Evolutionary conservation across 2,797 vertebrate genomes (phyloP).

Genomic region (Champsocephalus esox): DNA sequence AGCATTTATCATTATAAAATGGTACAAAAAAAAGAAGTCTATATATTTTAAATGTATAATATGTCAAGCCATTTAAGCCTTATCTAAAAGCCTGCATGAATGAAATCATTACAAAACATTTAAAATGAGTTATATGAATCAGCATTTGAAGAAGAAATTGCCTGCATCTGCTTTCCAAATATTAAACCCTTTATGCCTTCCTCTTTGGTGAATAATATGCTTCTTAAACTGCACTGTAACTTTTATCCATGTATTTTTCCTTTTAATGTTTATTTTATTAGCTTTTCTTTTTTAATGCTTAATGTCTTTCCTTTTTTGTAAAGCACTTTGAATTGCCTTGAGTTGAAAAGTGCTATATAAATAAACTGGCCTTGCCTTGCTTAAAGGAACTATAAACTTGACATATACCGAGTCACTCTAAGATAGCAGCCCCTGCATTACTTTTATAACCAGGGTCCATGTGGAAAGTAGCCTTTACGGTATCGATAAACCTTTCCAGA

Average conservation of each 20-base stretch:
- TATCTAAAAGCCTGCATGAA: constrained; percentile 8
- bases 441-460: constrained; percentile 27
- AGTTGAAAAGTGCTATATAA: no score
- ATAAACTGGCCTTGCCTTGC: no score
- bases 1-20: not conserved
- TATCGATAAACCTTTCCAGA: constrained; percentile 45
- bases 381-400: constrained; percentile 7
- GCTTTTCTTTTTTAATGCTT: no score
- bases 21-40: not conserved
- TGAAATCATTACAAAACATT: constrained; percentile 12
- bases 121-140: constrained; percentile 17
- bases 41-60: constrained; percentile 1
- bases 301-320: no score
- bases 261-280: no score
- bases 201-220: constrained; percentile 14
- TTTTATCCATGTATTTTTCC: no score
- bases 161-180: not conserved
- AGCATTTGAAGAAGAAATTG: not conserved
- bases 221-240: no score
- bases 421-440: constrained; percentile 13
- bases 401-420: not conserved
- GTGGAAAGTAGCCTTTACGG: constrained; percentile 6
- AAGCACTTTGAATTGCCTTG: no score
- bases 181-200: not conserved
- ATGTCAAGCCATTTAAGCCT: constrained; percentile 5